Percentiles rank a stretch among this genome's conserved stretches.
phyloP scores from a whole-genome alignment of 2,888 invertebrate genomes.

The Eristalis arbustorum region DNA sequence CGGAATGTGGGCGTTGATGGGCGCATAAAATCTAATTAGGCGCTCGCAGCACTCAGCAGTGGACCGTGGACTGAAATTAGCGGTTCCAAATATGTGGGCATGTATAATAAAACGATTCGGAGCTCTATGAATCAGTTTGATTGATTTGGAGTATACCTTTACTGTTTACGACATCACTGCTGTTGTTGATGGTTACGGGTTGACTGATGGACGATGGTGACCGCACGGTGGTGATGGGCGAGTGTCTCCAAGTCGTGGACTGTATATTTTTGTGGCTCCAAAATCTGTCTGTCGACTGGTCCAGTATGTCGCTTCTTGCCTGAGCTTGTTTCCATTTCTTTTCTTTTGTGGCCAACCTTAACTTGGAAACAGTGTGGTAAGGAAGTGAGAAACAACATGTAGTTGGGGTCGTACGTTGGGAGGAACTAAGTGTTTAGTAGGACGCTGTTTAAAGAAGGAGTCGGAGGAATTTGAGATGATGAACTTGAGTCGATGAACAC shows the following conservation, averaged over 20 bases:
- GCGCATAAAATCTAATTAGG: conserved; percentile 43
- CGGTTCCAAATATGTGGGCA: conserved; percentile 19
- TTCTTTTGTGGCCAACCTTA: background rate
- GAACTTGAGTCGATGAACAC: too few species aligned
- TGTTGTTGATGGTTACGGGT: background rate
- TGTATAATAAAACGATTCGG: conserved; percentile 18
- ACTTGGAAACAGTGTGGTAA: background rate
- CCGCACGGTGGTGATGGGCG: background rate
- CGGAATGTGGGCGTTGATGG: conserved; percentile 37
- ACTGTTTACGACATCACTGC: background rate
- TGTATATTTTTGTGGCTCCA: background rate
- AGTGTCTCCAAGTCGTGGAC: background rate
- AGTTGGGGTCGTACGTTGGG: too few species aligned
- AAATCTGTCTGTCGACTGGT: background rate
- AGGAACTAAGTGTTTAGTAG: too few species aligned
- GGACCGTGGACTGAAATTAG: conserved; percentile 24
- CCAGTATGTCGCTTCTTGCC: background rate
- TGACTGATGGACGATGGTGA: background rate
- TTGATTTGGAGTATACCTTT: conserved; percentile 22
- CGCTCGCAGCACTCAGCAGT: background rate
- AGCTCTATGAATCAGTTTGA: conserved; percentile 36
- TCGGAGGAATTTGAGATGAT: too few species aligned
- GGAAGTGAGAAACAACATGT: too few species aligned
- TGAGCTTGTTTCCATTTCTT: background rate
- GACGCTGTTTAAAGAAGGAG: too few species aligned